Evolutionary conservation across 1,140 invertebrate genomes (phyloP), one percentile per base, ranked within the genome.

Genomic region (Zaprionus tsacasi): DNA sequence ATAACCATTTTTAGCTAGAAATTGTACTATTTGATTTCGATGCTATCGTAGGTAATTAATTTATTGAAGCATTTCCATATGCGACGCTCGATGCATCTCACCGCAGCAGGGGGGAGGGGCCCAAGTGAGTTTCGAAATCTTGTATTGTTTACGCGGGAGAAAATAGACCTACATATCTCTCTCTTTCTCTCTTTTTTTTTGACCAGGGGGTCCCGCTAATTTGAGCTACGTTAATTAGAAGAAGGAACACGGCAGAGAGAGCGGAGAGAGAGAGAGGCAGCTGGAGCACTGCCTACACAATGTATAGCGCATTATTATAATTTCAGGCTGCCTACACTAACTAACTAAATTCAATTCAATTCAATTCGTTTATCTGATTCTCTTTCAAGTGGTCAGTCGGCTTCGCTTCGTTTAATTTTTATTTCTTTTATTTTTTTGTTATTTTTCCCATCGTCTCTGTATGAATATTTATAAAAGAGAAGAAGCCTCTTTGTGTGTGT

Each of bases 321-420:
- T 76, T 55, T 55, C 54, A 52, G 59, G 55, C 55, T 36, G 33
- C 55, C 33, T 15, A 57, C 38, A 57, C 27, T 30, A 54, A 36
- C 60, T 77, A 68, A 59, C 52, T 68, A 52, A 70, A 70, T 76
- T 67, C 69, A 79, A 79, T 68, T 69, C 65, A 75, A 78, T 79
- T 79, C 70, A 79, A 78, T 78, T 83, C 69, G 81, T 85, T 85
- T 85, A 83, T 83, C 81, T 85, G 73, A 81, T 83, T 85, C 81
- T 70, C 70, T 69, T 63, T 80, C 73, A 67, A 85, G 77, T 83
- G 76, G 80, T 72, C 65, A 58, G 64, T 67, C 63, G 45, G 17
- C 60, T 57, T 58, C 67, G 68, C 59, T 58, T 33, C 60, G 68
- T 40, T 57, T 11, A 72, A 73, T 58, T 71, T 58, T 55, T 57